phyloP scores from a whole-genome alignment of 1,140 invertebrate genomes.

The Drosophila suzukii region DNA sequence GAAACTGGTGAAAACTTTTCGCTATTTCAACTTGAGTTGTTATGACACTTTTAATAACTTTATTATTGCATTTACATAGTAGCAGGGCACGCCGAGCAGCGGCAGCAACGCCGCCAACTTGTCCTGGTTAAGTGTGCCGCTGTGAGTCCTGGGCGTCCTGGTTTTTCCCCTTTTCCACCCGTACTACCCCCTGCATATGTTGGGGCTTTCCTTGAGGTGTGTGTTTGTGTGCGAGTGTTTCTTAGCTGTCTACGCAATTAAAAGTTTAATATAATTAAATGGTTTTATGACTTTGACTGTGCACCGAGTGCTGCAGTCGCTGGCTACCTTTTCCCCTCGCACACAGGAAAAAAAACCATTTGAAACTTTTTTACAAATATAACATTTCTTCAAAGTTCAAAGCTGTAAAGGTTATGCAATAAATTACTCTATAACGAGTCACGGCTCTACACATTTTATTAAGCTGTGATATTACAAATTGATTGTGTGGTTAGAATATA shows the following conservation, averaged over 20 bases:
- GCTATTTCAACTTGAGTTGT: slow-evolving; percentile 84
- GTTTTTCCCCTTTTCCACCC: neutral
- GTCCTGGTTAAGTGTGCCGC: slow-evolving; percentile 60
- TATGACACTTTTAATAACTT: slow-evolving; percentile 85
- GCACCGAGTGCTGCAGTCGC: slow-evolving; percentile 47
- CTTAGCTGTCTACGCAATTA: slow-evolving; percentile 83
- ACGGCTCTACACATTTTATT: no score
- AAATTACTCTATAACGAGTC: no score
- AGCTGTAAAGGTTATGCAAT: no score
- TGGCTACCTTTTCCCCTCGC: slow-evolving; percentile 18
- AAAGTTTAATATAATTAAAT: slow-evolving; percentile 85
- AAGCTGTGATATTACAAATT: no score
- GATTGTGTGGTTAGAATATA: no score
- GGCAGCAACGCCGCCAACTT: slow-evolving; percentile 42
- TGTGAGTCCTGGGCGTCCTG: slow-evolving; percentile 36
- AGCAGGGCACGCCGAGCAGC: slow-evolving; percentile 48
- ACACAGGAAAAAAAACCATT: slow-evolving; percentile 1
- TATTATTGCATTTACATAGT: slow-evolving; percentile 84
- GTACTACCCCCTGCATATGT: slow-evolving; percentile 57
- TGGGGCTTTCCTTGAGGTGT: slow-evolving; percentile 44
- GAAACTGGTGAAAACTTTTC: slow-evolving; percentile 72
- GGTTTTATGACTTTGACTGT: slow-evolving; percentile 83
- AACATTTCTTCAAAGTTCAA: neutral
- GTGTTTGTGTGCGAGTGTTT: slow-evolving; percentile 46
- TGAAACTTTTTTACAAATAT: neutral